Evolutionary conservation across 2,888 invertebrate species (phyloP), one percentile per base, ranked within the genome.

Genomic region (Andrena bucephala): DNA sequence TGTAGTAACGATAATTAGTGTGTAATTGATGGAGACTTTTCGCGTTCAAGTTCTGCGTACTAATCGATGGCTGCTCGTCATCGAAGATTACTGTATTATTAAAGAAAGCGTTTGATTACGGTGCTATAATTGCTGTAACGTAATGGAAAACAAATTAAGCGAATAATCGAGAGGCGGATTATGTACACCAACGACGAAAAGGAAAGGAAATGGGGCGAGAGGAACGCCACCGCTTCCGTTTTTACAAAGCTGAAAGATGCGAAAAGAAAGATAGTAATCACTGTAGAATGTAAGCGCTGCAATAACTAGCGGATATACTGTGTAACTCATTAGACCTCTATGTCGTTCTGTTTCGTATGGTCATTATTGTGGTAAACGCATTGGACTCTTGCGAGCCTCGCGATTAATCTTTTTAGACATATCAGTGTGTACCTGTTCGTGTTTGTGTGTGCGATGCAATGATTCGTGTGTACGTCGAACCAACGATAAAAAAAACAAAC

Each of bases 231-330:
- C 83, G 65, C 71, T 29, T 84, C 69, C 65, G 24, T 48, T 82
- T 69, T 62, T 73, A 88, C 73, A 68, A 87, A 88, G 87, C 88
- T 65, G 81, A 62, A 74, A 85, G 66, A 62, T 86, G 82, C 72
- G 33, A 77, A 77, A 7, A 63, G 65, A 85, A 73, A 59, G 42
- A 74, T 54, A 71, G 60, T 33, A 57, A 65, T 73, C 57, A 76
- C 60, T 60, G 54, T 71, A 33, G 59, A 74, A 4, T 65, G 48
- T 59, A 85, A 87, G 86, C 86, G 10, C 62, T 76, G 73, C 65
- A 68, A 69, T 63, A 80, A 77, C 57, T 48, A 77, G 63, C 63
- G 48, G 52, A 42, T 62, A 24, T 20, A 31, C 20, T 50, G 5
- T 57, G 52, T 50, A 29, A 33, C n/a, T 71, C 16, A 48, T 65